phyloP scores from a whole-genome alignment of 2,797 vertebrate genomes.

The Pseudotriccus pelzelni region DNA sequence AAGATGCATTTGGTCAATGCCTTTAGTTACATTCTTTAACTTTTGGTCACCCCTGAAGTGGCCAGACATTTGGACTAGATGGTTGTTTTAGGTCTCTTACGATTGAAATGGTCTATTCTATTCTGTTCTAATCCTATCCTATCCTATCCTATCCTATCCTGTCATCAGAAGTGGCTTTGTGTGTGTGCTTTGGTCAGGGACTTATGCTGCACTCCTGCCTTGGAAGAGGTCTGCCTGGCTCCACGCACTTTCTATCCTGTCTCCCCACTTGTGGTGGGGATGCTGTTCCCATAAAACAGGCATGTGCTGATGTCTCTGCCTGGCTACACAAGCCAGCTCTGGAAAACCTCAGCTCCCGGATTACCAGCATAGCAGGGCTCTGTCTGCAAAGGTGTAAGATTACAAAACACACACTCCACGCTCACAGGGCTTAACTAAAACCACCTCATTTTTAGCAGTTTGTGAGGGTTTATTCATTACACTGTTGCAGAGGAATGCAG shows the following conservation, averaged over 20 bases:
- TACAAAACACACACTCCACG: constrained; percentile 52
- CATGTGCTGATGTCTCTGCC: constrained; percentile 18
- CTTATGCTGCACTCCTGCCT: background rate
- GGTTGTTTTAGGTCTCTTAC: background rate
- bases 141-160: background rate
- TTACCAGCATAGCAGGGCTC: constrained; percentile 43
- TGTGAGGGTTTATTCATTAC: constrained; percentile 63
- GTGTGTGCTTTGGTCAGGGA: background rate
- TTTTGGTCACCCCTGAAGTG: background rate
- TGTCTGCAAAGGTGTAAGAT: constrained; percentile 58
- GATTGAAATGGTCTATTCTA: background rate
- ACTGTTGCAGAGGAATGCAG: constrained; percentile 38
- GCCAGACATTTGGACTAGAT: background rate
- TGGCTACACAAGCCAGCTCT: constrained; percentile 4
- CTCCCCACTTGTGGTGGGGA: background rate
- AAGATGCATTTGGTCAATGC: background rate
- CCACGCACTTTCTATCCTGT: accelerated
- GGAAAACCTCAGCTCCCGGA: constrained; percentile 55
- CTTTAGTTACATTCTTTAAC: background rate
- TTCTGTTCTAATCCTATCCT: background rate
- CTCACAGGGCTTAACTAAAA: constrained; percentile 27
- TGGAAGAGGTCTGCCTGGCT: background rate
- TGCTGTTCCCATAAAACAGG: constrained; percentile 37
- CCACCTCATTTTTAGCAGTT: constrained; percentile 44
- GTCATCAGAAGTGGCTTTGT: background rate